A percentile compares a stretch with the other conserved stretches of the same genome.
These are phyloP conservation scores for Drosophila gaucha DNA, from an alignment of 2,888 invertebrate genomes.

Conservation along the genomic window DNA sequence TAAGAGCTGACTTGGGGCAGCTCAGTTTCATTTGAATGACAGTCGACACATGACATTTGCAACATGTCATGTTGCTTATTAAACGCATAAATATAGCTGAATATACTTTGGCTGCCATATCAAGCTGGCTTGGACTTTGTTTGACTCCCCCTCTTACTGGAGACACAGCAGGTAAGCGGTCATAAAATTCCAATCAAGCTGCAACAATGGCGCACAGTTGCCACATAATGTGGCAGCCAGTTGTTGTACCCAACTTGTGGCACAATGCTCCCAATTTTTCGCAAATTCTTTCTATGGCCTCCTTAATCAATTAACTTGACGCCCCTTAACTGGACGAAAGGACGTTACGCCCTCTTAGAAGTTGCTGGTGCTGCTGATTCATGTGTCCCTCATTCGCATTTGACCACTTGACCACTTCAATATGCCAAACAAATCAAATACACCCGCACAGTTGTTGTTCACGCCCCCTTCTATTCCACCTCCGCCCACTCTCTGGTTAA, in stretches of 20 bases:
- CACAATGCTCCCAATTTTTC: constrained; percentile 70
- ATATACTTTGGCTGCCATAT: constrained; percentile 8
- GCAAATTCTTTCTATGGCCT: constrained; percentile 14
- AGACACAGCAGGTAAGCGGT: constrained; percentile 59
- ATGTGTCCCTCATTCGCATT: constrained; percentile 42
- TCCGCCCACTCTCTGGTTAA: constrained; percentile 1
- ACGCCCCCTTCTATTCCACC: constrained; percentile 9
- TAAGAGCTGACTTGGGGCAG: constrained; percentile 13
- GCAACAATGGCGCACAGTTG: constrained; percentile 51
- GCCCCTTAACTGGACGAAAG: constrained; percentile 43
- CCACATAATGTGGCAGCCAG: constrained; percentile 7
- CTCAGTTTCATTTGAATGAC: constrained; percentile 77
- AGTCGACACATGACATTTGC: constrained; percentile 71
- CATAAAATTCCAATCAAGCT: constrained; percentile 73
- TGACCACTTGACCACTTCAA: constrained; percentile 80
- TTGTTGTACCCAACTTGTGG: constrained; percentile 38
- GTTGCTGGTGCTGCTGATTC: constrained; percentile 44
- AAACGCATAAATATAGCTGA: constrained; percentile 74
- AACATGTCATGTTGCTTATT: constrained; percentile 80
- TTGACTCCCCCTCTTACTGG: too few species aligned
- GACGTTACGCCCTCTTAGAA: constrained; percentile 53
- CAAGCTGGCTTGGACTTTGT: constrained; percentile 6
- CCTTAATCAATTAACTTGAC: constrained; percentile 79
- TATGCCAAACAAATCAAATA: constrained; percentile 81
- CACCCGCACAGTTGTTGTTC: constrained; percentile 41